These are phyloP conservation scores for Mormyrus lacerda DNA, from an alignment of 2,113 vertebrate genomes.

Conservation along the genomic window DNA sequence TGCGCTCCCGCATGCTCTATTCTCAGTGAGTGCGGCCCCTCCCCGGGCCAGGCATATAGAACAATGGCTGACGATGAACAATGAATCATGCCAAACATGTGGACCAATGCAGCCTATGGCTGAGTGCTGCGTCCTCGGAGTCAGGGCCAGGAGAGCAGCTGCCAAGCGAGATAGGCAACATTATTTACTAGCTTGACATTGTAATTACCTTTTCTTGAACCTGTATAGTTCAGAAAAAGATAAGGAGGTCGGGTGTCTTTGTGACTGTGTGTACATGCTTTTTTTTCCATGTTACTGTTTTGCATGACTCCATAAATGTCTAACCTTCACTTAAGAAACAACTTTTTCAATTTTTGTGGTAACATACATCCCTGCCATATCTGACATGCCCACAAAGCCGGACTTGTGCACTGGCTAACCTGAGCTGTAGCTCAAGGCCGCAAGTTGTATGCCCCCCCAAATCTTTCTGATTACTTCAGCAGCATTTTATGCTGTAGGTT, in stretches of 20 bases:
- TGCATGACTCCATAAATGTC: neutral
- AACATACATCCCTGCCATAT: neutral
- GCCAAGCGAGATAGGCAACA: neutral
- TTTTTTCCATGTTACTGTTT: neutral
- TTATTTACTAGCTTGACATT: neutral
- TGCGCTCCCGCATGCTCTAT: constrained; percentile 90
- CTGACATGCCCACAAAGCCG: neutral
- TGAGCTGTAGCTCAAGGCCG: neutral
- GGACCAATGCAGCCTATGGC: neutral
- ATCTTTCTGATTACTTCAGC: neutral
- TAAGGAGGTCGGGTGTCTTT: neutral
- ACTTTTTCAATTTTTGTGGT: neutral
- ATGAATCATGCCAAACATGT: neutral
- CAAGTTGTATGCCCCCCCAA: neutral
- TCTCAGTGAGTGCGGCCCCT: constrained; percentile 78
- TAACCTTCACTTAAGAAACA: neutral
- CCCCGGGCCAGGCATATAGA: neutral
- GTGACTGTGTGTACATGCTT: neutral
- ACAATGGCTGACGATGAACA: neutral
- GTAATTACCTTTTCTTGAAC: neutral
- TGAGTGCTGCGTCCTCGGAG: neutral
- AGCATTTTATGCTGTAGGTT: neutral
- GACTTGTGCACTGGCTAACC: neutral
- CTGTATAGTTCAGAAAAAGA: neutral
- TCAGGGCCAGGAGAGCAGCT: neutral